Evolutionary conservation across 2,113 vertebrate species (phyloP).

Genomic region (Smithornis capensis): DNA sequence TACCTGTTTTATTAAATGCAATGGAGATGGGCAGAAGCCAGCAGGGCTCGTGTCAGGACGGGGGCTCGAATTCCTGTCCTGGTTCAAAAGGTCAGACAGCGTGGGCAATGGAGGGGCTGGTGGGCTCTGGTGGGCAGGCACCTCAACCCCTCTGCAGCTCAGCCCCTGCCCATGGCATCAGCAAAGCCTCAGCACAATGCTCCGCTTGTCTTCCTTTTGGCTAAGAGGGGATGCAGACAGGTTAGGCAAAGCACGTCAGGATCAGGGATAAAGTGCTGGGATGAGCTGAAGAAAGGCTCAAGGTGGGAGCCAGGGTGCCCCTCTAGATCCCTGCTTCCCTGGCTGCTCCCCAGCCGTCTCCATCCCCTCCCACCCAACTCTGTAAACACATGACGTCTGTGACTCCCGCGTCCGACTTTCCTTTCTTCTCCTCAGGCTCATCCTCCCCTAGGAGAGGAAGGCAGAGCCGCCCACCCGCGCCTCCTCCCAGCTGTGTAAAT

Average conservation of each 20-base stretch:
- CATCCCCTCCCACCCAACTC: conserved; percentile 15
- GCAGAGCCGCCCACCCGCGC: conserved; percentile 31
- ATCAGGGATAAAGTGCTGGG: neutral
- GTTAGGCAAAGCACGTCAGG: neutral
- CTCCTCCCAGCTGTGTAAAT: conserved; percentile 70
- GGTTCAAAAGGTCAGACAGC: conserved; percentile 1
- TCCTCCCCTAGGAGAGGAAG: conserved; percentile 42
- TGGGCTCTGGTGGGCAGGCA: rapidly evolving
- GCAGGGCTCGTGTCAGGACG: neutral
- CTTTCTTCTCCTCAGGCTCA: conserved; percentile 52
- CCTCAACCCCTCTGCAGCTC: neutral
- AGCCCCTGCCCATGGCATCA: neutral
- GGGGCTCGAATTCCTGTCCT: conserved; percentile 37
- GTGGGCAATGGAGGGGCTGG: rapidly evolving
- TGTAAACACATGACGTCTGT: conserved; percentile 35
- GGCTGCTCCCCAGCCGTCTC: neutral
- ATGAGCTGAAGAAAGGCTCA: neutral
- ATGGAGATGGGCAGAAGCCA: conserved; percentile 4
- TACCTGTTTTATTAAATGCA: conserved; percentile 61
- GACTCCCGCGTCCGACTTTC: neutral
- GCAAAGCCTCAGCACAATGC: neutral
- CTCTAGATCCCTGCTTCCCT: neutral
- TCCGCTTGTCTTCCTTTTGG: neutral
- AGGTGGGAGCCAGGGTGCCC: neutral
- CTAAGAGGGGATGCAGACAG: neutral